Evolutionary conservation across 2,113 vertebrate genomes (phyloP).

Genomic region (Phrynosoma blainvillii): DNA sequence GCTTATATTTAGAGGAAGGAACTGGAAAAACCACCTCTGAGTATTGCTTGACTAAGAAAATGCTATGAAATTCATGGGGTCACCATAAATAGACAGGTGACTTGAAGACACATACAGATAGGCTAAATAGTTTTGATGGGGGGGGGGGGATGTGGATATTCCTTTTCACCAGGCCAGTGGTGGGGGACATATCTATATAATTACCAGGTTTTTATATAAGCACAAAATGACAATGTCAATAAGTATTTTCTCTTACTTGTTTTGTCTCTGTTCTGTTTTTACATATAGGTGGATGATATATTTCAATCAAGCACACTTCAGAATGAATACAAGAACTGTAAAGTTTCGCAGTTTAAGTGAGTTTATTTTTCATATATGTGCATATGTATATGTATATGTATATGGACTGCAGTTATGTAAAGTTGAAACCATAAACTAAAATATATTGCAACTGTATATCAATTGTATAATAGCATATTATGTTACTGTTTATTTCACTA

Average conservation of each 20-base stretch:
- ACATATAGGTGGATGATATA: constrained; percentile 70
- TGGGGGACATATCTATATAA: too few species aligned
- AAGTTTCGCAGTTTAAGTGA: constrained; percentile 75
- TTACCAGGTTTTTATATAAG: neutral
- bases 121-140: neutral
- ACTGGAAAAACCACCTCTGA: too few species aligned
- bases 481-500: neutral
- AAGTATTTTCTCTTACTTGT: neutral
- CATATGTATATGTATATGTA: neutral
- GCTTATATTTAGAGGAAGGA: too few species aligned
- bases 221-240: neutral
- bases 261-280: constrained; percentile 24
- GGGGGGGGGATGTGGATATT: neutral
- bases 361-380: constrained; percentile 33
- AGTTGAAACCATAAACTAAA: neutral
- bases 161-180: neutral
- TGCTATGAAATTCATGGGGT: too few species aligned
- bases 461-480: neutral
- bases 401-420: neutral
- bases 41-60: too few species aligned
- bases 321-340: constrained; percentile 67
- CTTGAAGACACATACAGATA: too few species aligned
- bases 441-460: neutral
- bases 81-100: too few species aligned
- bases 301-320: constrained; percentile 75